These are phyloP conservation scores for Itoplectis maculator DNA, from an alignment of 2,888 invertebrate species.

Conservation along the genomic window DNA sequence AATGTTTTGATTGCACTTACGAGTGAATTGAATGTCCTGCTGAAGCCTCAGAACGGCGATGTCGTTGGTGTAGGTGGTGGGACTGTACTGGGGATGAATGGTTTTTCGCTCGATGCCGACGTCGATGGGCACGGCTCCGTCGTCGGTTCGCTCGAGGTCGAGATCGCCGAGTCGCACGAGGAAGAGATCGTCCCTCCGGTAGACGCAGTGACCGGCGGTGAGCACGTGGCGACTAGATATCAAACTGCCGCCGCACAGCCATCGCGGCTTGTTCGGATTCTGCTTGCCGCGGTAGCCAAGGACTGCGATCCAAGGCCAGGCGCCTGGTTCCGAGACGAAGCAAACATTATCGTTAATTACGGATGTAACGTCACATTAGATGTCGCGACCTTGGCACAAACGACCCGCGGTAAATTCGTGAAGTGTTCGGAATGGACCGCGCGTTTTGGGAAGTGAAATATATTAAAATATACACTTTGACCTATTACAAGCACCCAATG, in stretches of 20 bases:
- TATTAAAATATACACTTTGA: too few relatives aligned
- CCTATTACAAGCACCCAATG: too few relatives aligned
- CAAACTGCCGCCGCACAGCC: conserved; percentile 90
- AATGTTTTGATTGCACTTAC: conserved; percentile 85
- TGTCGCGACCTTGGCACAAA: not conserved
- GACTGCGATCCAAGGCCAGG: conserved; percentile 93
- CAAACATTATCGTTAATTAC: conserved; percentile 48
- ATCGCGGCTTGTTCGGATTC: conserved; percentile 83
- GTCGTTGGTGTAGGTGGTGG: conserved; percentile 89
- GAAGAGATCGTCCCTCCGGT: conserved; percentile 87
- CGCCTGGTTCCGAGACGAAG: conserved; percentile 85
- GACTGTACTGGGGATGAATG: conserved; percentile 89
- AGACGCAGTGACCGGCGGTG: conserved; percentile 92
- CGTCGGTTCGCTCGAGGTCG: conserved; percentile 89
- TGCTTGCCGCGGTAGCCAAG: conserved; percentile 88
- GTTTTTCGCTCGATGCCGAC: conserved; percentile 87
- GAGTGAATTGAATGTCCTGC: conserved; percentile 86
- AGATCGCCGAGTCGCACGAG: conserved; percentile 92
- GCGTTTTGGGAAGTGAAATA: too few relatives aligned
- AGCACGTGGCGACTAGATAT: conserved; percentile 89
- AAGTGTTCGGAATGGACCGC: not conserved
- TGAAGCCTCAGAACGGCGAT: conserved; percentile 90
- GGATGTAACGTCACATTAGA: not conserved
- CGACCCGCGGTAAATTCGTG: not conserved
- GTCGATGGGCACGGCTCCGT: conserved; percentile 88